Conservation (phyloP, 2,797 vertebrate species). For the Petrocephalus sullivani region DNA sequence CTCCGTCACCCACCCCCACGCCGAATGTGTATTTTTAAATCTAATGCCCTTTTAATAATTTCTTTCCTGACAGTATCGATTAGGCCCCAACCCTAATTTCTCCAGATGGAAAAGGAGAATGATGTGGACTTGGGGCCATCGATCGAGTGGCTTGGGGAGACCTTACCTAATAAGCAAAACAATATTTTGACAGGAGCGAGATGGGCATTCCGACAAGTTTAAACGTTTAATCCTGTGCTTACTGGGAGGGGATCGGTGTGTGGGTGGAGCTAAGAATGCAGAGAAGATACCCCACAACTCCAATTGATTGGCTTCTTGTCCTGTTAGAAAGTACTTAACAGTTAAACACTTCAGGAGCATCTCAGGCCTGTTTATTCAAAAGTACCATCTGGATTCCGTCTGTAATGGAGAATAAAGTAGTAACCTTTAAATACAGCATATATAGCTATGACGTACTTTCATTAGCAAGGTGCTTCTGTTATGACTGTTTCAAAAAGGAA, state of each 20-base stretch:
- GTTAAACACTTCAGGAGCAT: background rate
- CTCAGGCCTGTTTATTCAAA: background rate
- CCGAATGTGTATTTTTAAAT: background rate
- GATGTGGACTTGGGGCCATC: background rate
- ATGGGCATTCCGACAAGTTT: background rate
- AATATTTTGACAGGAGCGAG: constrained; percentile 4
- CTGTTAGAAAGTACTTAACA: background rate
- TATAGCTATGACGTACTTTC: background rate
- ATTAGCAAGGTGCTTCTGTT: background rate
- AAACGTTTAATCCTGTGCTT: background rate
- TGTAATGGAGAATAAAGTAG: background rate
- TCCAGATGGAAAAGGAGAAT: constrained; percentile 15
- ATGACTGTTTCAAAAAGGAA: background rate
- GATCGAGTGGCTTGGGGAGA: background rate
- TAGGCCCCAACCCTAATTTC: constrained; percentile 17
- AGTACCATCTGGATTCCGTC: background rate
- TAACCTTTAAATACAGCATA: background rate
- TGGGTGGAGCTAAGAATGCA: background rate
- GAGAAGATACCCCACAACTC: background rate
- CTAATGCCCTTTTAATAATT: constrained; percentile 14
- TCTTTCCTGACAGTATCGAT: constrained; percentile 16
- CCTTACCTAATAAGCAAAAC: constrained; percentile 17
- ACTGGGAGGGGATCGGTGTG: background rate
- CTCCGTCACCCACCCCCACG: background rate
- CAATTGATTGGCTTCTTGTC: background rate